Evolutionary conservation across 2,797 vertebrate genomes (phyloP).

Genomic region (Periparus ater): DNA sequence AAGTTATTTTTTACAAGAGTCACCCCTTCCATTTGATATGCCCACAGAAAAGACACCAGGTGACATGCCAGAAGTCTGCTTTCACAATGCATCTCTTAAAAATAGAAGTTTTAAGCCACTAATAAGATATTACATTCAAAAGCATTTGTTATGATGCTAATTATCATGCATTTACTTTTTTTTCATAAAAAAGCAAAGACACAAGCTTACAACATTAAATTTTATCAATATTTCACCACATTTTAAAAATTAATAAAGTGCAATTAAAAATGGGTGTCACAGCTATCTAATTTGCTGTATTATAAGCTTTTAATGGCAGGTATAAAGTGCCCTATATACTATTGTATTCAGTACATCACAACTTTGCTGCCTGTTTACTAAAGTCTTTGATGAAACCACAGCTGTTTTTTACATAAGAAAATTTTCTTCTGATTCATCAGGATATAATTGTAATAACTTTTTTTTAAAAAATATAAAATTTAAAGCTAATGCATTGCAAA

Average conservation of each 20-base stretch:
- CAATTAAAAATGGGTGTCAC: not conserved
- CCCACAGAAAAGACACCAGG: not conserved
- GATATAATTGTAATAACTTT: not conserved
- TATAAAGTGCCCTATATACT: not conserved
- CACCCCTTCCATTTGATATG: not conserved
- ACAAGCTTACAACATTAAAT: not conserved
- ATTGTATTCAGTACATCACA: not conserved
- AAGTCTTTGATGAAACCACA: not conserved
- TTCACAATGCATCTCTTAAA: not conserved
- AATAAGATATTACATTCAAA: conserved; percentile 30
- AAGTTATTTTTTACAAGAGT: not conserved
- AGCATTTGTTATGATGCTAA: conserved; percentile 50
- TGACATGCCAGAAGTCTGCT: not conserved
- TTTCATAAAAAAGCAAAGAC: conserved; percentile 56
- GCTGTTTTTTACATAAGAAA: not conserved
- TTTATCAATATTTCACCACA: not conserved
- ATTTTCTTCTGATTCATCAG: not conserved
- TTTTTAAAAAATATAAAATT: not conserved
- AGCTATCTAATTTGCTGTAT: conserved; percentile 34
- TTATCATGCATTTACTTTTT: conserved; percentile 56
- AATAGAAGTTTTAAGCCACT: conserved; percentile 10
- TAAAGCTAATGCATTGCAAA: not conserved
- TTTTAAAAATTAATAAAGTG: conserved; percentile 34
- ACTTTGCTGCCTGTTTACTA: not conserved
- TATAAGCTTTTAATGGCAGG: not conserved